Evolutionary conservation across 2,888 invertebrate genomes (phyloP).

Genomic region (Dendrolimus houi): DNA sequence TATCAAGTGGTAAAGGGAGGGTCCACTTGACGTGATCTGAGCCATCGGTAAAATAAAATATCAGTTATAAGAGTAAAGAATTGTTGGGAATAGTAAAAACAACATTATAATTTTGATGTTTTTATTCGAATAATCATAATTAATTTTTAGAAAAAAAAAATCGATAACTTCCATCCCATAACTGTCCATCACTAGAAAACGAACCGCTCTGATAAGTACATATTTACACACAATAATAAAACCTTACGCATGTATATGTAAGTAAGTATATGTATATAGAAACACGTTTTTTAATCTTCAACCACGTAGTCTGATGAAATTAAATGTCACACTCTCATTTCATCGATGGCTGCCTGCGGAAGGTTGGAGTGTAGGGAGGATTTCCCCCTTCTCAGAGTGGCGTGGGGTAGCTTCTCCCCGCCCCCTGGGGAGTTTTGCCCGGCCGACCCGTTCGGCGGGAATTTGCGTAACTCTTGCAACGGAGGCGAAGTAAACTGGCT

Average conservation of each 20-base stretch:
- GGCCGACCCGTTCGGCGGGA: conserved; percentile 77
- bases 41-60: too few relatives aligned
- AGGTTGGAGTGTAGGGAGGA: conserved; percentile 76
- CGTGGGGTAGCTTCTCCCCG: conserved; percentile 52
- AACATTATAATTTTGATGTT: conserved; percentile 9
- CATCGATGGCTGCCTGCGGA: conserved; percentile 90
- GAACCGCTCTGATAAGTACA: conserved; percentile 14
- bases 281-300: conserved; percentile 39
- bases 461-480: conserved; percentile 71
- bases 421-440: conserved; percentile 53
- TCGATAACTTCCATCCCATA: conserved; percentile 40
- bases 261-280: conserved; percentile 2
- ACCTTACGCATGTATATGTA: conserved; percentile 12
- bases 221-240: conserved; percentile 46
- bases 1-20: background rate
- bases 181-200: conserved; percentile 13
- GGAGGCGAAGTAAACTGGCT: conserved; percentile 71
- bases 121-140: conserved; percentile 59
- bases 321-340: conserved; percentile 91
- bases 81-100: background rate
- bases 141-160: conserved; percentile 45
- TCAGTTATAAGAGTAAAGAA: too few relatives aligned
- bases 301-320: conserved; percentile 44
- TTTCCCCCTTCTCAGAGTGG: conserved; percentile 58
- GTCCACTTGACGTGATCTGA: too few relatives aligned